Conservation (phyloP, 1,140 invertebrate species). For the Nixonia krombeini region DNA sequence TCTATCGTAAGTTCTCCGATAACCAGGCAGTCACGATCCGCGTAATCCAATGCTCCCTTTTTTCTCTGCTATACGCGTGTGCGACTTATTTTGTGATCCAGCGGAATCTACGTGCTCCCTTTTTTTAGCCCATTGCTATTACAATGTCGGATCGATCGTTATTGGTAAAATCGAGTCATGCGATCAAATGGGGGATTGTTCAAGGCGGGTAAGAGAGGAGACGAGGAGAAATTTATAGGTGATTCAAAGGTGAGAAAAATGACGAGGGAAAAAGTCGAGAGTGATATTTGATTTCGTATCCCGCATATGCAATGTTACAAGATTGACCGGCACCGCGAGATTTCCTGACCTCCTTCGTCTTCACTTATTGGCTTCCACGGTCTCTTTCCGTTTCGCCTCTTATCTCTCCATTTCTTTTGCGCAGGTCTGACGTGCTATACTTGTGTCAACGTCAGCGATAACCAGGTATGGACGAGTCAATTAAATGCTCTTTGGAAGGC, state of each 20-base stretch:
- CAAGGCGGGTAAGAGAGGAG: too few species aligned
- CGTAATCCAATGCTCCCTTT: too few species aligned
- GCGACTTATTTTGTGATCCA: too few species aligned
- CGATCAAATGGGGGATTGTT: too few species aligned
- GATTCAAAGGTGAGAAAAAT: too few species aligned
- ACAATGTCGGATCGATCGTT: too few species aligned
- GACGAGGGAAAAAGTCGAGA: too few species aligned
- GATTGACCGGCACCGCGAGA: conserved; percentile 24
- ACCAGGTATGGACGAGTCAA: conserved; percentile 70
- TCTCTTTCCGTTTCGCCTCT: conserved; percentile 18
- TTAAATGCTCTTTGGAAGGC: conserved; percentile 58
- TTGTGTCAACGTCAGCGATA: conserved; percentile 79
- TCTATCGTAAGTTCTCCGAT: conserved; percentile 65
- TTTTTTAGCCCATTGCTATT: too few species aligned
- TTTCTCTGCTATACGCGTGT: too few species aligned
- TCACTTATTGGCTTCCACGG: conserved; percentile 31
- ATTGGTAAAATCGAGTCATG: too few species aligned
- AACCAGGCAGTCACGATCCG: conserved; percentile 1
- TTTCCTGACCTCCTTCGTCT: conserved; percentile 36
- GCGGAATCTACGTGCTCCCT: too few species aligned
- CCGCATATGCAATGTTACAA: conserved; percentile 27
- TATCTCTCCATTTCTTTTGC: conserved; percentile 53
- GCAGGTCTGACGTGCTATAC: conserved; percentile 77
- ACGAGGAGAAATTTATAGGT: too few species aligned
- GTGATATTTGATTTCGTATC: conserved; percentile 17